phyloP scores from a whole-genome alignment of 1,140 invertebrate species.

The Zaprionus kolodkinae region DNA sequence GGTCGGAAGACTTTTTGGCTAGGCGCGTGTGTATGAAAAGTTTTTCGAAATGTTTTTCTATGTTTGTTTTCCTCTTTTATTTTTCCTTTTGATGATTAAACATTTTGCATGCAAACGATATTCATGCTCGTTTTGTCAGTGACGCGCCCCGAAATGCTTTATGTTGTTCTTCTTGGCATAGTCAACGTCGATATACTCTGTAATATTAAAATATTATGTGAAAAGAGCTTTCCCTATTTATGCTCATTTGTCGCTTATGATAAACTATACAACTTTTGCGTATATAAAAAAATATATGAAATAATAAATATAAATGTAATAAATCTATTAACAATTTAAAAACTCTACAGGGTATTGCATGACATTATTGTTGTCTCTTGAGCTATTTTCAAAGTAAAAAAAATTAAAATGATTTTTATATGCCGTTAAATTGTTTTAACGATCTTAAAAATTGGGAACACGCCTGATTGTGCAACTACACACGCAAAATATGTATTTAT shows the following conservation, averaged over 20 bases:
- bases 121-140: background rate
- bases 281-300: background rate
- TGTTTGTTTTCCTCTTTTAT: constrained; percentile 25
- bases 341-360: background rate
- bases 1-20: constrained; percentile 25
- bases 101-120: constrained; percentile 43
- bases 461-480: background rate
- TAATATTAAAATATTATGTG: background rate
- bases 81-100: constrained; percentile 29
- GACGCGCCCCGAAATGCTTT: constrained; percentile 12
- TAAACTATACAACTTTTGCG: no score
- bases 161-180: constrained; percentile 19
- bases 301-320: background rate
- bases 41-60: constrained; percentile 33
- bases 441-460: constrained; percentile 1
- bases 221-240: no score
- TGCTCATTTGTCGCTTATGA: no score
- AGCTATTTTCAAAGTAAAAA: background rate
- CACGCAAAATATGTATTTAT: background rate
- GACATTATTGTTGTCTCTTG: background rate
- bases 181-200: background rate
- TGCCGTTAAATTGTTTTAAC: background rate
- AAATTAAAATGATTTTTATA: constrained; percentile 5
- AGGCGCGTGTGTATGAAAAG: constrained; percentile 45
- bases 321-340: no score